Evolutionary conservation across 2,113 vertebrate species (phyloP), one percentile per base, ranked within the genome.

Genomic region (Sylvia atricapilla): DNA sequence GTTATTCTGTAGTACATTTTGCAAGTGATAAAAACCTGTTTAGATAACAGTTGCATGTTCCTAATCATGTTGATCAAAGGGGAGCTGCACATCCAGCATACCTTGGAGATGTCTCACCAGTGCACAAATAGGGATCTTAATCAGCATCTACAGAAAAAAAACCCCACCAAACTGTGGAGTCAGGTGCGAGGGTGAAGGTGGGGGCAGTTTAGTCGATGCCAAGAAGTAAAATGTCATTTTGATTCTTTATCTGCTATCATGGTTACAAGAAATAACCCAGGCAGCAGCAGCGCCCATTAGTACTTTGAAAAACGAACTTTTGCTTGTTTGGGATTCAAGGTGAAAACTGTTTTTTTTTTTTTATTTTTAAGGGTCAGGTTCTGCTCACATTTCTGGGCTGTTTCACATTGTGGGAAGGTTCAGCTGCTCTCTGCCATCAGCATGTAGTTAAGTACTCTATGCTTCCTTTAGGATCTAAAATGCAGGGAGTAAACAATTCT

Each of bases 191-290:
- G 90, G 82, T 6, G 27, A 77, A 93, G 83, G 62, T 76, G 73
- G 33, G 70, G 81, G 44, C 37, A 59, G 59, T 85, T 82, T 75
- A 33, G 30, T 53, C 75, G 73, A 60, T 89, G 87, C 91, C 94
- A 95, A 96, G 90, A 95, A 91, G 78, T 74, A 84, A 96, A 96
- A 95, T 92, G 92, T 93, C 95, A 88, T 70, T 94, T 90, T 78
- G 75, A 59, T 89, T 84, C 77, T 93, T 91, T 85, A 62, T 84
- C 67, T 94, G 74, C 80, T 90, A 27, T 88, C 87, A 52, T 3
- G 47, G 35, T 95, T 89, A 58, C 72, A 87, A 70, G 25, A 89
- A 79, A 59, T 89, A 92, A 89, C 49, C 41, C 41, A 79, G 53
- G 59, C 41, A 73, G 70, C 39, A 66, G 39, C 52, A 94, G 82